Evolutionary conservation across 2,113 vertebrate genomes (phyloP), one percentile per base, ranked within the genome.

Genomic region (Puntigrus tetrazona): DNA sequence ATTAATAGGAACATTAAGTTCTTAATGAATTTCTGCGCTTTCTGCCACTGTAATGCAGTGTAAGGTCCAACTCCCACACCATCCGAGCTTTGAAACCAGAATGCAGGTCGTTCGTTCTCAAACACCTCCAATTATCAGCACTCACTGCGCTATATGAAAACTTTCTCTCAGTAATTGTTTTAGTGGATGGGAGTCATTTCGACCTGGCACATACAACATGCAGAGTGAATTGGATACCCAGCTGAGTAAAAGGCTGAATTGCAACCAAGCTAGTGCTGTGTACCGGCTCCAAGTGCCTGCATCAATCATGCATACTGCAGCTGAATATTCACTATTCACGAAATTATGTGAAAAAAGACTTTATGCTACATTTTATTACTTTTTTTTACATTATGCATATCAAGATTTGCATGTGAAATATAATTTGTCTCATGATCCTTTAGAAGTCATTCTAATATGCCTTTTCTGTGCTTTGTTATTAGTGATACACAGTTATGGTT

Each of bases 21-120:
- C 22, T 10, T 43, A 59, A 78, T 78, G 13, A 78, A 78, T 78
- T 61, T 27, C n/a, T 78, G 14, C 29, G 55, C 76, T 43, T 61
- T 59, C 52, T 78, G 22, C 3, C 38, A 43, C 36, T 41, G 76
- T 29, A 61, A 78, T 78, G 20, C 55, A 43, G 55, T 41, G n/a
- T 29, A 25, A 38, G 34, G 36, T 61, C 55, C 14, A 61, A 18
- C 47, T 55, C 29, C 20, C 45, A 76, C 74, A 52, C 47, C 74
- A 34, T 34, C 45, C 11, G 47, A 34, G 45, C 74, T 55, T 22
- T 7, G 7, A 76, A 55, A 31, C 10, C 29, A 76, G 18, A 76
- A 76, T 34, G 47, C 29, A 55, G 29, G 47, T 76, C 4, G 16
- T 55, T 76, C 4, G 4, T 76, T 55, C 20, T 34, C 11, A 22